Base-by-base conservation (phyloP, 23 tunicate species). In the Oikopleura albicans region DNA sequence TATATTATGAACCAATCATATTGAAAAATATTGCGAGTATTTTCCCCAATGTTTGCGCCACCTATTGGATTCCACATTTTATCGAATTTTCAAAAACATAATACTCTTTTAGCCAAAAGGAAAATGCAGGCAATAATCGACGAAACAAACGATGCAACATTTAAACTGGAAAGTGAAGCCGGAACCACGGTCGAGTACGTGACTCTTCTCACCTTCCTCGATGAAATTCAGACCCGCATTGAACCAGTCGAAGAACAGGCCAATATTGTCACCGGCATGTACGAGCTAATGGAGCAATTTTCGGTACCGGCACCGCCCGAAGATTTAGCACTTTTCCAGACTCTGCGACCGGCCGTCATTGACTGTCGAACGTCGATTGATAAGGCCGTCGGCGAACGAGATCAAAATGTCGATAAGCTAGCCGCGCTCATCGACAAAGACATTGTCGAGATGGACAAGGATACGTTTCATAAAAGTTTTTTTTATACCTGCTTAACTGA, bases 101-200 rank as follows among this genome's bases (percentile, higher is more conserved):
- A n/a, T n/a, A n/a, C n/a, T n/a, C n/a, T 49, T 49, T 49, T 95
- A 76, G 99, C 99, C 0, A 88, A 88, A 63, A 87, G 57, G 31
- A 85, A 91, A 83, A 95, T 95, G 99, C 90, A 90, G 85, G 89
- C 87, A 75, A 95, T 95, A 57, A 91, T 90, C 27, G 83, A 84
- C 1, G 99, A 95, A 75, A 91, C 99, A 0, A 90, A 88, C 40
- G 96, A 95, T 75, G 99, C 99, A 28, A 94, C 91, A 83, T 95
- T 95, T 84, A 88, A 88, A 39, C 91, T 95, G 39, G 99, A 95
- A 56, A 35, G 85, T 49, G 90, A 75, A 33, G 92, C 91, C 0
- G 86, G 90, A 4, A 89, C 88, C 84, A 95, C 99, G 41, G 85
- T 84, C 16, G 99, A 95, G 83, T 95, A 91, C 79, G 99, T 95